Percentiles rank a stretch among this genome's conserved stretches.
These are phyloP conservation scores for Campylomormyrus tamandua DNA, from an alignment of 2,113 vertebrate species.

Conservation along the genomic window DNA sequence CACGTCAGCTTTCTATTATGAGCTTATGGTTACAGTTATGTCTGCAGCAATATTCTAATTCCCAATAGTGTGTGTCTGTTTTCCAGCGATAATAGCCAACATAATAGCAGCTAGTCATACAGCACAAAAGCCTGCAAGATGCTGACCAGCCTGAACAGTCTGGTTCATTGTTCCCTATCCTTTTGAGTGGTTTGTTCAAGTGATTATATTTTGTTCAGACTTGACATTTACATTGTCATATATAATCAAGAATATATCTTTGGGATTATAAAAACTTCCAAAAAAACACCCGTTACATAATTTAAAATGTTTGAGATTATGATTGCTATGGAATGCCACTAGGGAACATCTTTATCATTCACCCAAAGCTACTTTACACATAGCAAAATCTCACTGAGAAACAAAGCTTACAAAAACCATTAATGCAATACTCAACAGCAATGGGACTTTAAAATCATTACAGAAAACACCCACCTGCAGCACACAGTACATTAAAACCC, in stretches of 20 bases:
- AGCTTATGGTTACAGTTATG: neutral
- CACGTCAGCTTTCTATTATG: neutral
- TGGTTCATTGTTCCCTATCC: neutral
- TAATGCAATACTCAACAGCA: neutral
- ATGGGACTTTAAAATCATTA: neutral
- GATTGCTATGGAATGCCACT: neutral
- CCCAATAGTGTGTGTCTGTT: neutral
- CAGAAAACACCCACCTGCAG: neutral
- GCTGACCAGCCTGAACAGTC: neutral
- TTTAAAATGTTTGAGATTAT: neutral
- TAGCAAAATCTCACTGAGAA: neutral
- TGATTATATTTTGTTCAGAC: constrained; percentile 3
- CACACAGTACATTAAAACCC: neutral
- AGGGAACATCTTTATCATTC: neutral
- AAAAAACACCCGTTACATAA: neutral
- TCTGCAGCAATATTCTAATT: neutral
- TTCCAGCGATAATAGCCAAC: neutral
- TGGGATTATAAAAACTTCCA: neutral
- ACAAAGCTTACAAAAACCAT: neutral
- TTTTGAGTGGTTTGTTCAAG: neutral
- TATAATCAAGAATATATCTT: constrained; percentile 3
- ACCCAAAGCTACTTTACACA: neutral
- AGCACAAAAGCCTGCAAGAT: neutral
- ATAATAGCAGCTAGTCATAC: constrained; percentile 1
- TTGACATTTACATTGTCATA: constrained; percentile 3